These are phyloP conservation scores for Seriola dumerili DNA, from an alignment of 2,113 vertebrate species.

Conservation along the genomic window DNA sequence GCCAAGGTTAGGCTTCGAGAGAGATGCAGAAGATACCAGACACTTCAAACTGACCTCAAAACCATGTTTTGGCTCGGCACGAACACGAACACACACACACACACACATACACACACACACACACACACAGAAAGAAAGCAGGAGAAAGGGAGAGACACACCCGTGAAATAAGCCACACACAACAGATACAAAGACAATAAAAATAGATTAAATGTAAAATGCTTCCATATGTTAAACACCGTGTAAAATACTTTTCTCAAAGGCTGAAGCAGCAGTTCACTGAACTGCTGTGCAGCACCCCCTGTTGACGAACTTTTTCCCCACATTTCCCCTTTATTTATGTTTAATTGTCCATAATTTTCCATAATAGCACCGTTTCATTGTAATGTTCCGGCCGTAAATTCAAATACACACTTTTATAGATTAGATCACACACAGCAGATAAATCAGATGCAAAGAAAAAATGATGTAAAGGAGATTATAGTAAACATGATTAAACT, in stretches of 20 bases:
- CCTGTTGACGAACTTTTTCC: constrained; percentile 50
- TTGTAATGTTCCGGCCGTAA: neutral
- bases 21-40: constrained; percentile 49
- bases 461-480: neutral
- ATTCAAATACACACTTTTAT: neutral
- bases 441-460: neutral
- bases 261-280: constrained; percentile 1
- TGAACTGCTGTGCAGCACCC: constrained; percentile 60
- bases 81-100: neutral
- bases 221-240: constrained; percentile 64
- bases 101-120: constrained; percentile 12
- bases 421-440: neutral
- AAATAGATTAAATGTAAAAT: constrained; percentile 52
- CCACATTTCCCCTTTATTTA: constrained; percentile 3
- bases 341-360: neutral
- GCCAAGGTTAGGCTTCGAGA: constrained; percentile 27
- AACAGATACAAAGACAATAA: constrained; percentile 57
- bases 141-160: constrained; percentile 14
- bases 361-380: neutral
- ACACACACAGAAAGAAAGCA: neutral
- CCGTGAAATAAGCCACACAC: constrained; percentile 17
- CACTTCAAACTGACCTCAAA: constrained; percentile 65
- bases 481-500: neutral
- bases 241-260: constrained; percentile 27
- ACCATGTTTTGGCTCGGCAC: constrained; percentile 28